phyloP scores from a whole-genome alignment of 2,797 vertebrate genomes.

The Taeniopygia guttata region DNA sequence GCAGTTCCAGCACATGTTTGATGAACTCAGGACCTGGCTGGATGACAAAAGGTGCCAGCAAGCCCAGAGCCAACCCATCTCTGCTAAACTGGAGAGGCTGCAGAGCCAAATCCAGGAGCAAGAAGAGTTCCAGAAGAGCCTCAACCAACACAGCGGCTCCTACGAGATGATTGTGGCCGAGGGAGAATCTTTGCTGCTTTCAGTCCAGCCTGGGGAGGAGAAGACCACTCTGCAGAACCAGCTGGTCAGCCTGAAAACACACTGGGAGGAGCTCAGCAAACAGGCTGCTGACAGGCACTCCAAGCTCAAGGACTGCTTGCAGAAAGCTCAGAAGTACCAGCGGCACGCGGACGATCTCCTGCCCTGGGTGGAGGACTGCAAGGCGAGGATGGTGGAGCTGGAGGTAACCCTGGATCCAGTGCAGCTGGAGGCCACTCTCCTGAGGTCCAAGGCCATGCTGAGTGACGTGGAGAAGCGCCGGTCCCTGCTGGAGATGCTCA shows the following conservation, averaged over 20 bases:
- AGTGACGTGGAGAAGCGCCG: slow-evolving; percentile 88
- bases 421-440: slow-evolving; percentile 85
- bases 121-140: slow-evolving; percentile 87
- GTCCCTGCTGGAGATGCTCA: slow-evolving; percentile 87
- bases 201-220: slow-evolving; percentile 87
- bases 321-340: slow-evolving; percentile 88
- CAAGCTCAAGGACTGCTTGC: slow-evolving; percentile 84
- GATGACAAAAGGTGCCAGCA: slow-evolving; percentile 80
- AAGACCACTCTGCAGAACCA: slow-evolving; percentile 84
- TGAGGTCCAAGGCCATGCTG: slow-evolving; percentile 83
- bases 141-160: slow-evolving; percentile 91
- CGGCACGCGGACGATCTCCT: slow-evolving; percentile 84
- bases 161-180: slow-evolving; percentile 93
- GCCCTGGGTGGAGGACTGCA: slow-evolving; percentile 89
- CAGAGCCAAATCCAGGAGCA: slow-evolving; percentile 85
- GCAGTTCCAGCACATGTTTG: slow-evolving; percentile 99
- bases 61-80: slow-evolving; percentile 78
- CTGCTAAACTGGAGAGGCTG: slow-evolving; percentile 84
- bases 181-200: slow-evolving; percentile 86
- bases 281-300: slow-evolving; percentile 79
- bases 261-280: slow-evolving; percentile 89
- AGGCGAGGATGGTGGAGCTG: slow-evolving; percentile 79
- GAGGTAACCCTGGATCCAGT: slow-evolving; percentile 82
- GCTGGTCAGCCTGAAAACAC: slow-evolving; percentile 81
- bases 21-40: slow-evolving; percentile 92